phyloP scores from a whole-genome alignment of 2,888 invertebrate genomes.

The Antitype chi region DNA sequence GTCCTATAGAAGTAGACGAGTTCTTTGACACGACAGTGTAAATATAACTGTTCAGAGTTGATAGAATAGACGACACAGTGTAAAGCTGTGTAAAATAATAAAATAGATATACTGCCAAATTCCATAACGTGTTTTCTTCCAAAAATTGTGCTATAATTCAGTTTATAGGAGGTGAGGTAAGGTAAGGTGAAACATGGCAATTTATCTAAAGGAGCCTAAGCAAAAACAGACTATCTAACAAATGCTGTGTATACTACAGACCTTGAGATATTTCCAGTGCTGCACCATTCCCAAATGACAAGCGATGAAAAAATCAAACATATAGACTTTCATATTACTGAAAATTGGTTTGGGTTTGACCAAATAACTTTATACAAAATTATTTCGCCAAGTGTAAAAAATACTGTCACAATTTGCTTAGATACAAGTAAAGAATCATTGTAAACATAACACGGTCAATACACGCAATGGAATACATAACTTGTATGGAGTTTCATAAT shows the following conservation, averaged over 20 bases:
- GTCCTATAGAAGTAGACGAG: constrained; percentile 30
- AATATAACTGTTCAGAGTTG: constrained; percentile 62
- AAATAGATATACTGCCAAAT: constrained; percentile 37
- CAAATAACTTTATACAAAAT: constrained; percentile 43
- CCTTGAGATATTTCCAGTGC: constrained; percentile 96
- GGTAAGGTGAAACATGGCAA: constrained; percentile 30
- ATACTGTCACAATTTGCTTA: constrained; percentile 66
- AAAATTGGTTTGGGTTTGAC: constrained; percentile 45
- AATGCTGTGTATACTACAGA: constrained; percentile 89
- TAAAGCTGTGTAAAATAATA: constrained; percentile 52
- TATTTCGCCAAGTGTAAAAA: constrained; percentile 50
- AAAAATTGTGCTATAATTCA: background rate
- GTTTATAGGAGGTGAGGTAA: background rate
- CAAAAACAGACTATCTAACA: constrained; percentile 48
- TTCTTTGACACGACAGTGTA: constrained; percentile 56
- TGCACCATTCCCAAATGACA: constrained; percentile 87
- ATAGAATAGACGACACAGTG: constrained; percentile 53
- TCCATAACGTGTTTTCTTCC: constrained; percentile 13
- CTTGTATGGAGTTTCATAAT: constrained; percentile 51
- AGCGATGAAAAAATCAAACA: constrained; percentile 82
- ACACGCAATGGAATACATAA: constrained; percentile 45
- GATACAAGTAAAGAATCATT: constrained; percentile 2
- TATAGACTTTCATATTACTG: constrained; percentile 64
- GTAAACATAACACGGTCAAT: constrained; percentile 49
- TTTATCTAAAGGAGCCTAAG: constrained; percentile 48